These are phyloP conservation scores for Scomber scombrus DNA, from an alignment of 2,113 vertebrate genomes.

Conservation along the genomic window DNA sequence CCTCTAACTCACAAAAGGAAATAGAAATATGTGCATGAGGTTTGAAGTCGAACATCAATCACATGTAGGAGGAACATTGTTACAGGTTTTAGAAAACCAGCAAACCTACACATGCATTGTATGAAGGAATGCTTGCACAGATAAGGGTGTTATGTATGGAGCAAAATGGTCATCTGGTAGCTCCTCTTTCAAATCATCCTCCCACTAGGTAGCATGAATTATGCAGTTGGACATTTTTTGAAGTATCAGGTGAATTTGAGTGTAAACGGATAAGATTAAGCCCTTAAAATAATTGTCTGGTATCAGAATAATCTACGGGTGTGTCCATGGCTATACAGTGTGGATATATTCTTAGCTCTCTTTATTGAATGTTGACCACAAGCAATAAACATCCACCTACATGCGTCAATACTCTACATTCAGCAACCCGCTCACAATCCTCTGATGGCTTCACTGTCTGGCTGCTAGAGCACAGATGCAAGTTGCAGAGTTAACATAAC, in stretches of 20 bases:
- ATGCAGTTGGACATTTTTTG: no score
- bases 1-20: no score
- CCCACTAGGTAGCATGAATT: no score
- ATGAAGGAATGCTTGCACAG: background rate
- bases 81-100: background rate
- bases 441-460: slow-evolving; percentile 46
- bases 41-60: background rate
- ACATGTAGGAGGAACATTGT: background rate
- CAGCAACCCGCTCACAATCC: slow-evolving; percentile 46
- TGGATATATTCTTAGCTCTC: slow-evolving; percentile 22
- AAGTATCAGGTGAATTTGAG: background rate
- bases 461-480: slow-evolving; percentile 26
- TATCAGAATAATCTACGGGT: no score
- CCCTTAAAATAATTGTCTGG: background rate
- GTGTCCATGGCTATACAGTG: slow-evolving; percentile 5
- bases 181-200: background rate
- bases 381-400: slow-evolving; percentile 49
- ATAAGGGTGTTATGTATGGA: background rate
- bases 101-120: background rate
- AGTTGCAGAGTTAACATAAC: slow-evolving; percentile 48
- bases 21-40: background rate
- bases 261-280: background rate
- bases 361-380: slow-evolving; percentile 37
- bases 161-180: background rate
- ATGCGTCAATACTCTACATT: slow-evolving; percentile 41